Conservation (phyloP, 2,888 invertebrate genomes). For the Acholoe squamosa region DNA sequence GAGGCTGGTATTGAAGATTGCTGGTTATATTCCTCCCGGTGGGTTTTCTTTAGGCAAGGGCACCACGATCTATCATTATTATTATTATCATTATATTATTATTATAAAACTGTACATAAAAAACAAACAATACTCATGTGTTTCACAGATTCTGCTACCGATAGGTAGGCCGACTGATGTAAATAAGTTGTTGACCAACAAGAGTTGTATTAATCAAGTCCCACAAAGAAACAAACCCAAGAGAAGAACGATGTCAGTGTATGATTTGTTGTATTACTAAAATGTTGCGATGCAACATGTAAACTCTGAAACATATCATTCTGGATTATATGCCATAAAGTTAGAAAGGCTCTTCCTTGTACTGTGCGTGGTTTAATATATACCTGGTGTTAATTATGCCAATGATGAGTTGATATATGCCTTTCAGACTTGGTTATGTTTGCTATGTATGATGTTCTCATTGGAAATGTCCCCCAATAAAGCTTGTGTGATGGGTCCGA, state of each 20-base stretch:
- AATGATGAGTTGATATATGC: slow-evolving; percentile 55
- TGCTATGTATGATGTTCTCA: slow-evolving; percentile 46
- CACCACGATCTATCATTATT: not conserved
- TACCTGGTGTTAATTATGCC: slow-evolving; percentile 47
- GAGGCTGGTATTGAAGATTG: slow-evolving; percentile 4
- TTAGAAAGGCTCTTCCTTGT: slow-evolving; percentile 54
- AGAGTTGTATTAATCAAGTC: slow-evolving; percentile 30
- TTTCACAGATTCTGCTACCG: slow-evolving; percentile 58
- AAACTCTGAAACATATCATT: slow-evolving; percentile 63
- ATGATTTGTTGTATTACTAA: slow-evolving; percentile 62
- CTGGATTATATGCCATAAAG: slow-evolving; percentile 61
- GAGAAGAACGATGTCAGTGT: slow-evolving; percentile 53
- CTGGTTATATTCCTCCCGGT: slow-evolving; percentile 30
- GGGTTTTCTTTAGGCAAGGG: not conserved
- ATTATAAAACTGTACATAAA: slow-evolving; percentile 45
- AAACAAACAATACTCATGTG: slow-evolving; percentile 54
- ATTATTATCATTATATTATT: no score
- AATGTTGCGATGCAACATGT: slow-evolving; percentile 54
- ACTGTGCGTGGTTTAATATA: slow-evolving; percentile 55
- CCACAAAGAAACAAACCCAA: slow-evolving; percentile 41
- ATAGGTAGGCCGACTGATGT: slow-evolving; percentile 46
- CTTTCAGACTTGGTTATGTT: slow-evolving; percentile 53
- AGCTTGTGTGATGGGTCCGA: not conserved
- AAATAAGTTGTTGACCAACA: slow-evolving; percentile 56
- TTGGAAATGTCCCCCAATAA: not conserved